These are phyloP conservation scores for Hyposmocoma kahamanoa DNA, from an alignment of 1,140 invertebrate genomes.

Conservation along the genomic window DNA sequence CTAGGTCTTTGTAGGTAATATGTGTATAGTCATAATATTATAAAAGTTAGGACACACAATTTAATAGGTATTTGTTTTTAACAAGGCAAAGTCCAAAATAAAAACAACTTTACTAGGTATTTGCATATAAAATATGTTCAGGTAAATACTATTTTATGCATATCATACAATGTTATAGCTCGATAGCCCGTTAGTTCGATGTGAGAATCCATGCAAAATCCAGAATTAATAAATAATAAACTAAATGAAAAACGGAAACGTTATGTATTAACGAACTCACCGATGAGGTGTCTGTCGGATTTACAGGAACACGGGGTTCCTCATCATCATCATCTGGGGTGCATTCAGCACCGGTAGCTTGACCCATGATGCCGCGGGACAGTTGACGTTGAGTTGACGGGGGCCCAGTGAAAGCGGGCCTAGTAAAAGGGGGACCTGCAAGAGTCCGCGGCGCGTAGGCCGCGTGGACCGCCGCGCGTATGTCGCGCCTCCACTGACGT, in stretches of 20 bases:
- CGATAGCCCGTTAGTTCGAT: too few species aligned
- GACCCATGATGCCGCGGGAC: slow-evolving; percentile 40
- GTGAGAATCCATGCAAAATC: too few species aligned
- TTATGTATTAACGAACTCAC: slow-evolving; percentile 31
- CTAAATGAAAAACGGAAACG: slow-evolving; percentile 3
- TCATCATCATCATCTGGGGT: slow-evolving; percentile 46
- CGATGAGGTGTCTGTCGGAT: slow-evolving; percentile 51
- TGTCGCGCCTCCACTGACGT: slow-evolving; percentile 58
- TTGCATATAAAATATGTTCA: too few species aligned
- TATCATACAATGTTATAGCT: too few species aligned
- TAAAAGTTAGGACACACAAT: too few species aligned
- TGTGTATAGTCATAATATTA: too few species aligned
- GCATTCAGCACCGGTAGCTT: slow-evolving; percentile 46
- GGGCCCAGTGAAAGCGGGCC: slow-evolving; percentile 8
- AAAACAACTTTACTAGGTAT: too few species aligned
- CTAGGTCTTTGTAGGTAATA: too few species aligned
- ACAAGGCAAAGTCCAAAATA: too few species aligned
- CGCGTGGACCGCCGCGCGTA: slow-evolving; percentile 52
- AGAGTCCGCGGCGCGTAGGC: slow-evolving; percentile 33
- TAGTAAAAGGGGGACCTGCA: slow-evolving; percentile 17
- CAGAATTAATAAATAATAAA: slow-evolving; percentile 18
- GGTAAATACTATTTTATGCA: too few species aligned
- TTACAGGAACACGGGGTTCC: slow-evolving; percentile 50
- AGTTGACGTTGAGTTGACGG: neutral
- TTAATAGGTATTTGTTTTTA: too few species aligned